A percentile compares a stretch with the other conserved stretches of the same genome.
phyloP scores from a whole-genome alignment of 1,140 invertebrate genomes.

The Drosophila pseudoananassae region DNA sequence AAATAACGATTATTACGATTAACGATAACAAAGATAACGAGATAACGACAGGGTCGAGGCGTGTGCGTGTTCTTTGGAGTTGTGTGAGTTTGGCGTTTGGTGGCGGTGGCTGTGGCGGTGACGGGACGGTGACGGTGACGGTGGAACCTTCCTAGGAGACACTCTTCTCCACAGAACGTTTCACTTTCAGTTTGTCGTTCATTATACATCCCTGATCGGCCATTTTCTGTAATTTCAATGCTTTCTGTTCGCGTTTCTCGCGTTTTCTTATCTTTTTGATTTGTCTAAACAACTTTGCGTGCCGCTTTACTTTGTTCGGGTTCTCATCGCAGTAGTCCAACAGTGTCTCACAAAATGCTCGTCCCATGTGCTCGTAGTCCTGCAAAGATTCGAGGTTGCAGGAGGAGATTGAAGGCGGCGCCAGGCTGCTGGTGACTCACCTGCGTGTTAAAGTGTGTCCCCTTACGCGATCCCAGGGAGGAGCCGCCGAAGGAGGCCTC shows the following conservation, averaged over 20 bases:
- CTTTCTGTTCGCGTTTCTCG: constrained; percentile 83
- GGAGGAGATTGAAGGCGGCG: not conserved
- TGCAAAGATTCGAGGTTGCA: constrained; percentile 19
- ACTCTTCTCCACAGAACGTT: constrained; percentile 80
- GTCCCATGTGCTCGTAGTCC: constrained; percentile 91
- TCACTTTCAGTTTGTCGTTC: constrained; percentile 80
- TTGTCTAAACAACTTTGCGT: constrained; percentile 91
- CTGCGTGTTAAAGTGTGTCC: constrained; percentile 92
- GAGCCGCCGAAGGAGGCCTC: constrained; percentile 97
- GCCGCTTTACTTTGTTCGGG: constrained; percentile 92
- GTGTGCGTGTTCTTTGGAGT: not conserved
- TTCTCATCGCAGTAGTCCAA: constrained; percentile 95
- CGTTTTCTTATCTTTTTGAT: constrained; percentile 89
- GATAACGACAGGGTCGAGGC: constrained; percentile 1
- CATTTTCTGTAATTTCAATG: constrained; percentile 84
- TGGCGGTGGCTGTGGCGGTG: not conserved
- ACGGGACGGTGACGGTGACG: no score
- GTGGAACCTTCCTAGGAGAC: constrained; percentile 74
- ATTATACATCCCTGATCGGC: constrained; percentile 84
- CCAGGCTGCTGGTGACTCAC: constrained; percentile 38
- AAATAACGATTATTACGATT: constrained; percentile 13
- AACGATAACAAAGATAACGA: constrained; percentile 13
- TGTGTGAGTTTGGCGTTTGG: not conserved
- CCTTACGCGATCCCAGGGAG: constrained; percentile 90
- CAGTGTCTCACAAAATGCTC: constrained; percentile 95